Evolutionary conservation across 2,888 invertebrate species (phyloP).

Genomic region (Galeruca laticollis): DNA sequence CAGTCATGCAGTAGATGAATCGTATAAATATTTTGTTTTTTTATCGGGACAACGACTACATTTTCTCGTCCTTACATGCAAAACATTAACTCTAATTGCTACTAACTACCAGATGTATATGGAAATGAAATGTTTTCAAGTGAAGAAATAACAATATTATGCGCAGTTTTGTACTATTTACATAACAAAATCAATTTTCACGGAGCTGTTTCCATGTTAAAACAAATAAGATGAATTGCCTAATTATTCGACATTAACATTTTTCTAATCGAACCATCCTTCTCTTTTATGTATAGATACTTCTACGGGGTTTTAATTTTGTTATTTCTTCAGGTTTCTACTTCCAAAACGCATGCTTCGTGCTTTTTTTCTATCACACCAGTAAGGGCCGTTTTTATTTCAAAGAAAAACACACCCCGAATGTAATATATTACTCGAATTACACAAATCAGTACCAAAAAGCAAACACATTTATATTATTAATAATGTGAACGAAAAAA

Average conservation of each 20-base stretch:
- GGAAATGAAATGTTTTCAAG: slow-evolving; percentile 37
- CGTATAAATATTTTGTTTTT: background rate
- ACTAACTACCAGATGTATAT: slow-evolving; percentile 37
- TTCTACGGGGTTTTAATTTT: slow-evolving; percentile 33
- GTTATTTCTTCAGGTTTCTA: slow-evolving; percentile 50
- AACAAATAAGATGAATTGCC: background rate
- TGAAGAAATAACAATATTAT: slow-evolving; percentile 51
- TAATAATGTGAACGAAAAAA: background rate
- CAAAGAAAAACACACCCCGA: slow-evolving; percentile 59
- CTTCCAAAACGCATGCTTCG: slow-evolving; percentile 74
- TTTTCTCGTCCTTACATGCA: slow-evolving; percentile 41
- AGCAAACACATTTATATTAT: slow-evolving; percentile 21
- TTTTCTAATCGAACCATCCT: background rate
- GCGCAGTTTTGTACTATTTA: slow-evolving; percentile 33
- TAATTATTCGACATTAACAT: background rate
- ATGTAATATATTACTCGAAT: slow-evolving; percentile 33
- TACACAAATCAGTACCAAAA: slow-evolving; percentile 34
- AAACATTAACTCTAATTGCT: slow-evolving; percentile 37
- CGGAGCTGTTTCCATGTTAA: slow-evolving; percentile 5
- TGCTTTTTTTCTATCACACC: slow-evolving; percentile 68
- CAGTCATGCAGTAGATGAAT: background rate
- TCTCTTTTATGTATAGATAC: background rate
- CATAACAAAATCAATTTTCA: slow-evolving; percentile 26
- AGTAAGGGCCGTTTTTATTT: slow-evolving; percentile 61
- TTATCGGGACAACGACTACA: slow-evolving; percentile 13